Conservation (phyloP, 2,113 vertebrate species). For the Dipodomys stephensi region DNA sequence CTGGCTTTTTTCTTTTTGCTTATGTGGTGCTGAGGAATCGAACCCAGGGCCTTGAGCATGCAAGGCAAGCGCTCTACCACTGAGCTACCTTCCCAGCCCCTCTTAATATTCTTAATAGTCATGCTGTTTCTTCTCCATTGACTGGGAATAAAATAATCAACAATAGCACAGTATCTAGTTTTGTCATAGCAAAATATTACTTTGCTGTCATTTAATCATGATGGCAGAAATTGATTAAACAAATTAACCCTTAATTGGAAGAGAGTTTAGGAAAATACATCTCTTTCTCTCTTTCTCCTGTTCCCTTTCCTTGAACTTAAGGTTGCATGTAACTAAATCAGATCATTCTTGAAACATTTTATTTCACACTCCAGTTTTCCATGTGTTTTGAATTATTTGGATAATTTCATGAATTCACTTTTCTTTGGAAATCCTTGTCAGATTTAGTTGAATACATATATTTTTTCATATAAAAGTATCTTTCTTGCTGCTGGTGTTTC, state of each 20-base stretch:
- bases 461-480: neutral
- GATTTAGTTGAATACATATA: constrained; percentile 4
- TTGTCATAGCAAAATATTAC: neutral
- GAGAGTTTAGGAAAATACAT: neutral
- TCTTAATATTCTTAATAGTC: neutral
- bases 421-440: neutral
- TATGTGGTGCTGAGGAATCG: too few relatives aligned
- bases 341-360: neutral
- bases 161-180: neutral
- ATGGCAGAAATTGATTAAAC: constrained; percentile 5
- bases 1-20: too few relatives aligned
- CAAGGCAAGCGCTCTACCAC: too few relatives aligned
- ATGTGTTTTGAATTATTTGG: neutral
- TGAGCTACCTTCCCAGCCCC: too few relatives aligned
- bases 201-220: constrained; percentile 5
- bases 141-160: neutral
- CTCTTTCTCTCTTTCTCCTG: neutral
- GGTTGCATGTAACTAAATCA: neutral
- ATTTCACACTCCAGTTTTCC: neutral
- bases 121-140: neutral
- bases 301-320: neutral
- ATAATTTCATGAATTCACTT: neutral
- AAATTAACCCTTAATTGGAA: constrained; percentile 17
- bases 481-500: neutral
- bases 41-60: too few relatives aligned